phyloP scores from a whole-genome alignment of 1,140 invertebrate genomes.

The Arctopsyche grandis region DNA sequence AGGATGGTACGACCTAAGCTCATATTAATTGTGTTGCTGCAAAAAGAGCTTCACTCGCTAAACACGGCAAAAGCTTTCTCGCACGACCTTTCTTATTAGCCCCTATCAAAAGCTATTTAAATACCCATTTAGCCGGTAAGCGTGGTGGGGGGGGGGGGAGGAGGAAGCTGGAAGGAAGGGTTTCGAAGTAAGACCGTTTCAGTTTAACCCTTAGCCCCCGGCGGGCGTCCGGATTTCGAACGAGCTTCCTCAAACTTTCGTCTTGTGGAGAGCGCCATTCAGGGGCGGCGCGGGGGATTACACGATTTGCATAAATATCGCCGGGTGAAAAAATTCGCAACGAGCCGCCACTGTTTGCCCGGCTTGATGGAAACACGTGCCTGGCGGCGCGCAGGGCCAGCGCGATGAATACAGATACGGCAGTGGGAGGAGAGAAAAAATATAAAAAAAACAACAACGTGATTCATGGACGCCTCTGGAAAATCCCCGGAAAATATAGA shows the following conservation, averaged over 20 bases:
- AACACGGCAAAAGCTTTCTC: neutral
- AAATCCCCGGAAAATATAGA: neutral
- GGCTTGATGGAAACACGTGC: slow-evolving; percentile 23
- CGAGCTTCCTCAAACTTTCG: neutral
- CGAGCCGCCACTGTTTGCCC: neutral
- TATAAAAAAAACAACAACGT: too few relatives aligned
- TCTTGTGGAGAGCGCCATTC: neutral
- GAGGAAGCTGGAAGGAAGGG: too few relatives aligned
- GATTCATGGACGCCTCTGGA: neutral
- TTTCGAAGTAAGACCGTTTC: too few relatives aligned
- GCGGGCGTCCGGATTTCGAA: neutral
- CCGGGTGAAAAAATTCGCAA: neutral
- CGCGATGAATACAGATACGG: slow-evolving; percentile 13
- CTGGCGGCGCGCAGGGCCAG: neutral
- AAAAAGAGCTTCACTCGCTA: neutral
- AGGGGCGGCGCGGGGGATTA: slow-evolving; percentile 19
- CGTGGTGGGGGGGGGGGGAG: too few relatives aligned
- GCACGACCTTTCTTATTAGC: neutral
- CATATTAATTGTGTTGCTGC: too few relatives aligned
- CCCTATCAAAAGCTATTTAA: slow-evolving; percentile 15
- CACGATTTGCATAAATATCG: slow-evolving; percentile 38
- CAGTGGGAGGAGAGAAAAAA: neutral
- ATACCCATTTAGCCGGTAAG: neutral
- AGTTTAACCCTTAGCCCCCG: neutral
- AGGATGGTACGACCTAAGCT: too few relatives aligned